A percentile compares a stretch with the other conserved stretches of the same genome.
These are phyloP conservation scores for Leptinotarsa peninsularis DNA, from an alignment of 2,888 invertebrate species.

Conservation along the genomic window DNA sequence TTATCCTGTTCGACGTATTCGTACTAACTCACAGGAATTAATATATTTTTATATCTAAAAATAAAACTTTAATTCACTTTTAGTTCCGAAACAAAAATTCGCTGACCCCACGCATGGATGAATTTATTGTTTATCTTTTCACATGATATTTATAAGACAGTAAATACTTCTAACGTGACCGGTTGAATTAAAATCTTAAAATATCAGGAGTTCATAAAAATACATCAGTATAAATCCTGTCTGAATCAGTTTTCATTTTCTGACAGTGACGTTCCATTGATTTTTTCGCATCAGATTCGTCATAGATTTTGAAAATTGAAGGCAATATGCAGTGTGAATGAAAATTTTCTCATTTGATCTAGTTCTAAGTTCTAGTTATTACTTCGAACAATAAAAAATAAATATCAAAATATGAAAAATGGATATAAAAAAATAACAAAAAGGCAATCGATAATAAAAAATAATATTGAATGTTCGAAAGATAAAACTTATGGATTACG, in stretches of 20 bases:
- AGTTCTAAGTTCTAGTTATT: no score
- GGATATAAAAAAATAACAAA: no score
- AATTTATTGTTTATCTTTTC: constrained; percentile 25
- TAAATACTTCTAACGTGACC: neutral
- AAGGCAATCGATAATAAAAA: no score
- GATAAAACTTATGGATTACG: no score
- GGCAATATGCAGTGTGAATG: no score
- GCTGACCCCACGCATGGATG: constrained; percentile 24
- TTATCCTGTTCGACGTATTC: neutral
- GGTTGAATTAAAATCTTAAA: constrained; percentile 4
- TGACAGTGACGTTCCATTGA: neutral
- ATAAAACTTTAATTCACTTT: constrained; percentile 1
- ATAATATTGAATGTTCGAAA: no score
- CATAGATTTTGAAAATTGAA: neutral
- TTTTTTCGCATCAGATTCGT: neutral
- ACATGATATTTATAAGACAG: constrained; percentile 12
- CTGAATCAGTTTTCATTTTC: neutral
- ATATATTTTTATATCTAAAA: constrained; percentile 8
- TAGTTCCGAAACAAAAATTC: constrained; percentile 17
- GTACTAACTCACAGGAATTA: neutral
- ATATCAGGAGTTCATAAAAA: constrained; percentile 6
- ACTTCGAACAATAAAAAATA: no score
- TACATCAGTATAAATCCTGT: neutral
- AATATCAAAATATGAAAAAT: no score
- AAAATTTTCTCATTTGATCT: no score